Base-by-base conservation (phyloP, 2,113 vertebrate species). In the Cairina moschata region DNA sequence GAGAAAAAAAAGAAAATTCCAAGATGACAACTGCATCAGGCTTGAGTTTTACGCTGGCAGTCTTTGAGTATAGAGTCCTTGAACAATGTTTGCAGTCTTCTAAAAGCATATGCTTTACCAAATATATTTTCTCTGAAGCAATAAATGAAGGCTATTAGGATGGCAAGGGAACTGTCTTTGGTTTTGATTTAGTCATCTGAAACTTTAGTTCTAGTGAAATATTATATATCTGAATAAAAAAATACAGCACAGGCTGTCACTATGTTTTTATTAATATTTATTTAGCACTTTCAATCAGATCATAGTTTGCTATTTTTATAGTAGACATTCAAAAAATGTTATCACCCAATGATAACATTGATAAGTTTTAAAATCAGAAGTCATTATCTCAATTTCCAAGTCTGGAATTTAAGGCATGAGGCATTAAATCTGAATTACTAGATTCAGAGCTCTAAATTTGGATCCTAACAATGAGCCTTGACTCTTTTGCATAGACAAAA, bases 171-270 rank as follows among this genome's bases (percentile, higher is more conserved):
- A 28, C 31, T 67, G 20, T 8, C 40, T 62, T 38, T 68, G 9
- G 4, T 63, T 83, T 80, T 3, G 1, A 23, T 58, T 50, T 36
- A 89, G 54, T 55, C 7, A 38, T 29, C 52, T 87, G 52, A 63
- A 90, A 67, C 13, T 34, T 1, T 63, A 21, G 14, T 67, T 83
- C 31, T 65, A 90, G 54, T 36, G 10, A 9, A 84, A 52, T 3
- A 42, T 32, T 62, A 42, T 23, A 77, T 18, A 31, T 71, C 50
- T 44, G 46, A 82, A 16, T 22, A 42, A 83, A 65, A 65, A 74
- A 46, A 7, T 8, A 26, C 8, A 28, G 14, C 38, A 8, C 25
- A 50, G 1, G 0, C 42, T 50, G 21, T 71, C 25, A 7, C 13
- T 42, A 5, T 22, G 4, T 60, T 74, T 84, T 86, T 36, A 69